Percentiles rank a stretch among this genome's conserved stretches.
phyloP scores from a whole-genome alignment of 2,113 vertebrate species.

The Sinocyclocheilus grahami region DNA sequence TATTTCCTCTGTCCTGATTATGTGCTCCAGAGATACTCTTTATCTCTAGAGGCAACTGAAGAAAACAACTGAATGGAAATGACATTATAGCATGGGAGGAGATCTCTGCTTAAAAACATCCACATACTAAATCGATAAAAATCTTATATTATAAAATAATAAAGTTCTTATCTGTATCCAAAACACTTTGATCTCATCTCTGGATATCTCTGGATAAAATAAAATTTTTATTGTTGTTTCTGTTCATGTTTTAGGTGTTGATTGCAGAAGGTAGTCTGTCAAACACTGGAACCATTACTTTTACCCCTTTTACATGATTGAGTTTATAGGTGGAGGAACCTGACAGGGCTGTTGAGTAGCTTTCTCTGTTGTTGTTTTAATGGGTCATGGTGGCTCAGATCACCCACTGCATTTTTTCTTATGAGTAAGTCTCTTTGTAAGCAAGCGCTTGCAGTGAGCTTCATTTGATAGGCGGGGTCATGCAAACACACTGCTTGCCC shows the following conservation, averaged over 20 bases:
- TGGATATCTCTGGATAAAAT: background rate
- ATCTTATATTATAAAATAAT: background rate
- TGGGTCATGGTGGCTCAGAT: slow-evolving; percentile 54
- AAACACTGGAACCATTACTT: background rate
- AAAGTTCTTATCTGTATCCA: background rate
- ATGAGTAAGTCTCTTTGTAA: slow-evolving; percentile 58
- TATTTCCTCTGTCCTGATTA: slow-evolving; percentile 2
- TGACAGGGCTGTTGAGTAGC: slow-evolving; percentile 60
- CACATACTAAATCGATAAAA: background rate
- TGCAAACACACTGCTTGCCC: slow-evolving; percentile 51
- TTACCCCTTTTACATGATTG: slow-evolving; percentile 45
- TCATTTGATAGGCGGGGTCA: slow-evolving; percentile 48
- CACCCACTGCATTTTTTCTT: slow-evolving; percentile 65
- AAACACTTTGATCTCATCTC: background rate
- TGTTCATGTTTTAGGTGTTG: background rate
- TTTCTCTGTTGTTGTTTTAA: slow-evolving; percentile 60
- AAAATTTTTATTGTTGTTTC: background rate
- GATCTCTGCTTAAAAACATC: slow-evolving; percentile 37
- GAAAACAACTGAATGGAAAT: slow-evolving; percentile 42
- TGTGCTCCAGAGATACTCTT: background rate
- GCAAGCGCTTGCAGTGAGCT: slow-evolving; percentile 39
- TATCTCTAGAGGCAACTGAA: slow-evolving; percentile 9
- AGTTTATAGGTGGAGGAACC: slow-evolving; percentile 58
- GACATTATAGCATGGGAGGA: slow-evolving; percentile 44
- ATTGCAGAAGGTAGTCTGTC: background rate